A percentile compares a stretch with the other conserved stretches of the same genome.
Evolutionary conservation across 2,888 invertebrate species (phyloP).

Genomic region (Alcis repandata): DNA sequence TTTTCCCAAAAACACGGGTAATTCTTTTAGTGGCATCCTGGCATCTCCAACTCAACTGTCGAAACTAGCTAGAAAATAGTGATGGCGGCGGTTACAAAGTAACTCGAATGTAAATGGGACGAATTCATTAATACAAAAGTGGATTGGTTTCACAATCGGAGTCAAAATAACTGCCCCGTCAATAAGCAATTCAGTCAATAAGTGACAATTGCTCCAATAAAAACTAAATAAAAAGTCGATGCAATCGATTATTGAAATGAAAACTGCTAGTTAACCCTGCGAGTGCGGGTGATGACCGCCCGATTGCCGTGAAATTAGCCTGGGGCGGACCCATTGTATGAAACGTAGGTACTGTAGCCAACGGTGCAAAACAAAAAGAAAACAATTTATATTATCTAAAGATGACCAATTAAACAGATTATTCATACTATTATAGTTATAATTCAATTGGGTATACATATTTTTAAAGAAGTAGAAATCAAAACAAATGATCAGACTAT

Average conservation of each 20-base stretch:
- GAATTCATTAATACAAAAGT: background rate
- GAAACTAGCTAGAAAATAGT: background rate
- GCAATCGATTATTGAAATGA: constrained; percentile 39
- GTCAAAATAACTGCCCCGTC: constrained; percentile 4
- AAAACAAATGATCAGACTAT: too few species aligned
- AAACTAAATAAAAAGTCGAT: background rate
- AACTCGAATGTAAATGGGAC: background rate
- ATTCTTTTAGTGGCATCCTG: background rate
- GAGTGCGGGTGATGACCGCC: constrained; percentile 74
- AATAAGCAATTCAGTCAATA: background rate
- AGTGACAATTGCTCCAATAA: constrained; percentile 6
- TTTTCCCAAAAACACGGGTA: background rate
- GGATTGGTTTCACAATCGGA: background rate
- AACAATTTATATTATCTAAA: too few species aligned
- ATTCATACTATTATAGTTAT: too few species aligned
- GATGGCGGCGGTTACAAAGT: too few species aligned
- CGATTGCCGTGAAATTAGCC: constrained; percentile 81
- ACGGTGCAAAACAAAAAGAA: too few species aligned
- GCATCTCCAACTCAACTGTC: background rate
- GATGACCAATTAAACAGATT: too few species aligned
- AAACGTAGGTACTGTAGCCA: background rate
- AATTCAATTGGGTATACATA: too few species aligned
- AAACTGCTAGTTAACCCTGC: constrained; percentile 48
- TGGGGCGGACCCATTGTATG: constrained; percentile 33
- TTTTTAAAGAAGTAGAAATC: too few species aligned